phyloP scores from a whole-genome alignment of 2,888 invertebrate species.

The Sicus ferrugineus region DNA sequence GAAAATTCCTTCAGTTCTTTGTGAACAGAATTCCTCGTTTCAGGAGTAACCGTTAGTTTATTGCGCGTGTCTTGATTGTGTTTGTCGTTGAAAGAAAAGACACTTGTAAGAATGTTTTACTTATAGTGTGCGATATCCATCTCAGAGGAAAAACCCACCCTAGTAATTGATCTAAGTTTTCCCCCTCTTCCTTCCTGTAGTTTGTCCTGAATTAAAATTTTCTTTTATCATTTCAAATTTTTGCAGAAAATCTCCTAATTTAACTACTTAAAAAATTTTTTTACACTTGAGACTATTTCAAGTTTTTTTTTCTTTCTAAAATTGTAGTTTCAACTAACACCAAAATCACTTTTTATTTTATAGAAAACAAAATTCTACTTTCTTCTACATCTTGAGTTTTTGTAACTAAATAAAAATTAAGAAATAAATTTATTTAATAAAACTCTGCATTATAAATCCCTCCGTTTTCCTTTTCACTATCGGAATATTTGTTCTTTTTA shows the following conservation, averaged over 20 bases:
- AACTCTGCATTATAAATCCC: neutral
- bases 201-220: too few species aligned
- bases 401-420: neutral
- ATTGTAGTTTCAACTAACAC: neutral
- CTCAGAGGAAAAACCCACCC: slow-evolving; percentile 1
- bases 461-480: neutral
- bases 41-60: slow-evolving; percentile 5
- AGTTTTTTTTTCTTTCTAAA: neutral
- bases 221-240: neutral
- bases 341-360: neutral
- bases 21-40: neutral
- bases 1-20: neutral
- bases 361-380: neutral
- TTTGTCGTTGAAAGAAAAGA: neutral
- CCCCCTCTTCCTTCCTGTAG: neutral
- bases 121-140: neutral
- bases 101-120: slow-evolving; percentile 10
- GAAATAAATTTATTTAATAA: neutral
- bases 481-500: neutral
- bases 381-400: neutral
- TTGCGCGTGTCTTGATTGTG: neutral
- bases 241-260: neutral
- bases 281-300: too few species aligned
- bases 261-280: too few species aligned
- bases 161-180: neutral